Evolutionary conservation across 2,888 invertebrate genomes (phyloP), one percentile per base, ranked within the genome.

Genomic region (Campoletis raptor): DNA sequence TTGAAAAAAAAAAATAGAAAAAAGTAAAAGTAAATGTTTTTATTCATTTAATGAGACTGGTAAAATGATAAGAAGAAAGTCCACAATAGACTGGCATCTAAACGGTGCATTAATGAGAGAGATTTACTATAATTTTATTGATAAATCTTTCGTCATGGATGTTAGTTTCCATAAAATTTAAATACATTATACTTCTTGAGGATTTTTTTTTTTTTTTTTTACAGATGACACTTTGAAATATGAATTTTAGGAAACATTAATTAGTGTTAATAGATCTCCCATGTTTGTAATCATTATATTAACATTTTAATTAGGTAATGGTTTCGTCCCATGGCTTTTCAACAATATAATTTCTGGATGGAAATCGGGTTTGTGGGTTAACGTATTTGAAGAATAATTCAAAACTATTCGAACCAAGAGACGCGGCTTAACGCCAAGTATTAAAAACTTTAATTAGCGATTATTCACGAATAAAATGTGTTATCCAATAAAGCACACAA

Each of bases 221-320:
- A 30, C 5, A 15, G 12, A 2, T 15, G 30, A 30, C 24, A 12
- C 5, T 61, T 30, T 6, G 15, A 12, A 30, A 61, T 15, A 61
- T 15, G 15, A 61, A 12, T 61, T 61, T 5, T 2, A 30, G 15
- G 15, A 30, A 61, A 61, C 15, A 61, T 61, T 30, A 12, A 30
- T 61, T 61, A 2, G 15, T 15, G 30, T 61, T 10, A 30, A 7
- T 12, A 30, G 15, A 61, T 61, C 61, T n/a, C 5, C 15, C 30
- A 15, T 30, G 15, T 30, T 61, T 15, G 61, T 61, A 15, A 61
- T 6, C 15, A 30, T 61, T 30, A 7, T 18, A 30, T 61, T 0
- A 61, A 61, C 30, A 61, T 61, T 61, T 61, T 15, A 61, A 61
- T 61, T 61, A 61, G 30, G 15, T 61, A 30, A 30, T 61, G 61